phyloP scores from a whole-genome alignment of 1,140 invertebrate genomes.

The Paracyclopina nana region DNA sequence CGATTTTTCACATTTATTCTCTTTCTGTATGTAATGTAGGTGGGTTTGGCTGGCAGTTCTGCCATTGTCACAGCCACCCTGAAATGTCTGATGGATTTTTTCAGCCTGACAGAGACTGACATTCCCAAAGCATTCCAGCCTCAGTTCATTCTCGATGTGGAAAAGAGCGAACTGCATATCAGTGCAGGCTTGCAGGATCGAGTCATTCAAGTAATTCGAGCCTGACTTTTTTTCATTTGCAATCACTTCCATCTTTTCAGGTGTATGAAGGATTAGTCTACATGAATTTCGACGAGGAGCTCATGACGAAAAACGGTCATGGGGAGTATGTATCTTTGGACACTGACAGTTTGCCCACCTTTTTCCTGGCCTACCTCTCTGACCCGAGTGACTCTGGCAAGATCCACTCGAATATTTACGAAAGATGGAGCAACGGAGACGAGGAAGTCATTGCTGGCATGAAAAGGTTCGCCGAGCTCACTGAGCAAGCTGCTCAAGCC shows the following conservation, averaged over 20 bases:
- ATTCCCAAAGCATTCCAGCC: conserved; percentile 22
- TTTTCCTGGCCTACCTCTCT: conserved; percentile 23
- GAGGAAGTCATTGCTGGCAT: conserved; percentile 22
- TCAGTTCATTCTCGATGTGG: conserved; percentile 24
- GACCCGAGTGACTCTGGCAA: conserved; percentile 24
- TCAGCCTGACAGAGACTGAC: conserved; percentile 20
- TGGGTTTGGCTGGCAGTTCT: conserved; percentile 24
- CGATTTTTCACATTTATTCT: neutral
- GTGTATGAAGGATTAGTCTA: conserved; percentile 24
- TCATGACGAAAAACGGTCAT: conserved; percentile 22
- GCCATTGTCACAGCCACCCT: conserved; percentile 24
- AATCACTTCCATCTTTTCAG: no score
- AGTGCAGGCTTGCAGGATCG: conserved; percentile 25
- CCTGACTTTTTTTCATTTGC: conserved; percentile 19
- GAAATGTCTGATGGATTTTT: conserved; percentile 25
- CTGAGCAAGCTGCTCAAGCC: conserved; percentile 21
- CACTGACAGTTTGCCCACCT: conserved; percentile 19
- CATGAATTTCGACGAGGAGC: conserved; percentile 23
- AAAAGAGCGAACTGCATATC: conserved; percentile 23
- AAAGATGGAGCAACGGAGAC: conserved; percentile 23
- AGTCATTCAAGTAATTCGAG: conserved; percentile 25
- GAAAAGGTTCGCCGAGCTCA: conserved; percentile 23
- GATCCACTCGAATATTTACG: conserved; percentile 23
- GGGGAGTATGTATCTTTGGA: conserved; percentile 21
- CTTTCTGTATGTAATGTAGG: no score